Conservation (phyloP, 2,113 vertebrate species). For the Lasiurus borealis region DNA sequence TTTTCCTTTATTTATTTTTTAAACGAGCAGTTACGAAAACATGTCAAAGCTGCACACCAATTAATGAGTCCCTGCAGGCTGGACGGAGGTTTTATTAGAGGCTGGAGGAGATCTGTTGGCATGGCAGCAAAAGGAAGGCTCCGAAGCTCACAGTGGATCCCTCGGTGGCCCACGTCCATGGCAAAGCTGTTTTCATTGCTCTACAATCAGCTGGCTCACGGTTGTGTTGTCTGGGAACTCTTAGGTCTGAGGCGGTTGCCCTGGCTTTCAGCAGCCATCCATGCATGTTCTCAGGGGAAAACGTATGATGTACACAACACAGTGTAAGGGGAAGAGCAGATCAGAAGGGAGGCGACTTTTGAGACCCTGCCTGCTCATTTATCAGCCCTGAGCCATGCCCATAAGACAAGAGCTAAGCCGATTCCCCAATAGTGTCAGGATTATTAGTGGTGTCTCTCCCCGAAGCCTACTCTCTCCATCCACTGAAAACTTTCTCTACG, state of each 20-base stretch:
- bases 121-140: not conserved
- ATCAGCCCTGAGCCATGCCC: not conserved
- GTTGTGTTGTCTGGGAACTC: not conserved
- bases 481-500: not conserved
- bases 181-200: not conserved
- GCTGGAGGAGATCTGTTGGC: not conserved
- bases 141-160: not conserved
- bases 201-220: not conserved
- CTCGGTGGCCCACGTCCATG: not conserved
- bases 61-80: slow-evolving; percentile 56
- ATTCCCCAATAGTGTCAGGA: not conserved
- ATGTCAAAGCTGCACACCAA: slow-evolving; percentile 61
- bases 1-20: slow-evolving; percentile 64
- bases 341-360: not conserved
- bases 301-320: not conserved
- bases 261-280: not conserved
- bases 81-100: not conserved
- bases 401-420: not conserved
- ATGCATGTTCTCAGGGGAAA: not conserved
- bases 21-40: slow-evolving; percentile 60
- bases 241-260: not conserved
- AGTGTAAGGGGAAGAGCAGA: not conserved
- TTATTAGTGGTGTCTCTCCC: not conserved
- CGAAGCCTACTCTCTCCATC: not conserved
- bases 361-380: not conserved